Percentiles rank a stretch among this genome's conserved stretches.
phyloP scores from a whole-genome alignment of 2,888 invertebrate genomes.

The Epinotia ramella region DNA sequence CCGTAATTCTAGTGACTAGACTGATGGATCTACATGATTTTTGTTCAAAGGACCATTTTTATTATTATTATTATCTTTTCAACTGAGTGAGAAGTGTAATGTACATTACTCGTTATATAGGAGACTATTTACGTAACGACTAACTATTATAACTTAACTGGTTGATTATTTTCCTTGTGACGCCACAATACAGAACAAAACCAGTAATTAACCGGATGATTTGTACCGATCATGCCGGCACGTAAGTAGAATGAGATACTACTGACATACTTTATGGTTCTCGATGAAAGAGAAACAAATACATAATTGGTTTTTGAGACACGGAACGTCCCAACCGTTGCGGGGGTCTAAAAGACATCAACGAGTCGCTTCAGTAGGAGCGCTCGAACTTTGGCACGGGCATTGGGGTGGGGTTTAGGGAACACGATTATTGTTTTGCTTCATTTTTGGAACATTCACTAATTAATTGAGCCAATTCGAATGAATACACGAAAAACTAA shows the following conservation, averaged over 20 bases:
- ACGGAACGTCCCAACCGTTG: constrained; percentile 1
- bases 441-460: neutral
- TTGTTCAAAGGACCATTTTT: constrained; percentile 10
- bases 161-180: constrained; percentile 23
- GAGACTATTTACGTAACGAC: constrained; percentile 11
- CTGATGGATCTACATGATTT: neutral
- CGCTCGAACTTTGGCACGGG: constrained; percentile 6
- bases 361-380: constrained; percentile 19
- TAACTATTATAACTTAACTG: constrained; percentile 1
- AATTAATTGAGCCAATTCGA: constrained; percentile 26
- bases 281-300: constrained; percentile 26
- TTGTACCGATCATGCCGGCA: constrained; percentile 20
- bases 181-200: constrained; percentile 35
- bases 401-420: neutral
- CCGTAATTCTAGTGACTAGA: neutral
- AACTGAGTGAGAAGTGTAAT: neutral
- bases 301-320: constrained; percentile 21
- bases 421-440: neutral
- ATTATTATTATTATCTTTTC: neutral
- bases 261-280: constrained; percentile 20
- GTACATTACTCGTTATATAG: constrained; percentile 3
- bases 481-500: neutral
- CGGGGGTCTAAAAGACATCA: constrained; percentile 41
- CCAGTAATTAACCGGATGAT: constrained; percentile 27
- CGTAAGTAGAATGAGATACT: constrained; percentile 18